Evolutionary conservation across 2,888 invertebrate species (phyloP).

Genomic region (Alentia gelatinosa): DNA sequence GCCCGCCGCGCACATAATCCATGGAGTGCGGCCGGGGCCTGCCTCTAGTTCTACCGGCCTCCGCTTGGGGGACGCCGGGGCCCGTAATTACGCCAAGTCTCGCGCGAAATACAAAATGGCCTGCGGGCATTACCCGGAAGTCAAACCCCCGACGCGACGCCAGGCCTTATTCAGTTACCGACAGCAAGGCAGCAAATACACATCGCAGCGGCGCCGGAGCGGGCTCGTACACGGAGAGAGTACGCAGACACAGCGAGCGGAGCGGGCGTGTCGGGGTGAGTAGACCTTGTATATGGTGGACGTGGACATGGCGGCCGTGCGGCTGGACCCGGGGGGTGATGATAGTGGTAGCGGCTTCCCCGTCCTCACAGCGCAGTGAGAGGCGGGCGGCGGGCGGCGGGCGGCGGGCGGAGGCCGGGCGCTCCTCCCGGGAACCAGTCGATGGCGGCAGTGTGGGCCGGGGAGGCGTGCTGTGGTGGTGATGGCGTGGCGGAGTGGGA

Average conservation of each 20-base stretch:
- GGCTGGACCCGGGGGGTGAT: not conserved
- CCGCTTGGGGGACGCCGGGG: constrained; percentile 37
- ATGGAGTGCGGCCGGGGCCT: constrained; percentile 23
- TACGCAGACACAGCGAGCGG: not conserved
- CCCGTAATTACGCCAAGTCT: constrained; percentile 55
- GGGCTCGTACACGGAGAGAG: not conserved
- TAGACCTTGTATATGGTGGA: not conserved
- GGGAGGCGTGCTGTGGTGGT: not conserved
- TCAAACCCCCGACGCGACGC: constrained; percentile 53
- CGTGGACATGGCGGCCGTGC: not conserved
- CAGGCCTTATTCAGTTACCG: constrained; percentile 58
- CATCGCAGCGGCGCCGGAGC: constrained; percentile 10
- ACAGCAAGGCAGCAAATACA: constrained; percentile 46
- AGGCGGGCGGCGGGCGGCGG: not conserved
- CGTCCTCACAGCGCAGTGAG: not conserved
- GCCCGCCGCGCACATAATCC: constrained; percentile 9
- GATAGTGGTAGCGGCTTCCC: not conserved
- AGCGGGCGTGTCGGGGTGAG: not conserved
- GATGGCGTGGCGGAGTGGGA: not conserved
- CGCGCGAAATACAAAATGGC: constrained; percentile 58
- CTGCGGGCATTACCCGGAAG: constrained; percentile 56
- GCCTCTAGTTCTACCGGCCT: not conserved
- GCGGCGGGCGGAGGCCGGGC: not conserved
- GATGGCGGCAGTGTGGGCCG: not conserved
- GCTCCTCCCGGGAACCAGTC: not conserved